These are phyloP conservation scores for Pristiophorus japonicus DNA, from an alignment of 2,113 vertebrate species.

Conservation along the genomic window DNA sequence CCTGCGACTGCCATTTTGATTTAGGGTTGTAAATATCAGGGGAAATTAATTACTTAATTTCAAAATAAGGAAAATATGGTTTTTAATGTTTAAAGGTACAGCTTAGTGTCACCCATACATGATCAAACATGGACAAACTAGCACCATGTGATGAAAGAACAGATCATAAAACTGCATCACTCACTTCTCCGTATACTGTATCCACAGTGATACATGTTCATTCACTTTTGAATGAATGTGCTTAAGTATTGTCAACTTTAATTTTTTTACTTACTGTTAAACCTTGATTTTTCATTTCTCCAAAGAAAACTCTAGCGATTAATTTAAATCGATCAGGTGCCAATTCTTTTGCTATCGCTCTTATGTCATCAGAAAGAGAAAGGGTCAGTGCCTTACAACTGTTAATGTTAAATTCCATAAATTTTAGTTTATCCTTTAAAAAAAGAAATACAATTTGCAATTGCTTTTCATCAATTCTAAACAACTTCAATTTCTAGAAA, in stretches of 20 bases:
- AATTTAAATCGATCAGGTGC: slow-evolving; percentile 58
- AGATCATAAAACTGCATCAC: neutral
- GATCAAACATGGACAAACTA: neutral
- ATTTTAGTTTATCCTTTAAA: slow-evolving; percentile 53
- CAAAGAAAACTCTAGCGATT: slow-evolving; percentile 55
- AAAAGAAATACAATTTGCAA: slow-evolving; percentile 38
- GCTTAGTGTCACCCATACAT: neutral
- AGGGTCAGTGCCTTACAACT: slow-evolving; percentile 50
- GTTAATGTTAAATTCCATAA: slow-evolving; percentile 46
- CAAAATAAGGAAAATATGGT: neutral
- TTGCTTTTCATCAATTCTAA: slow-evolving; percentile 40
- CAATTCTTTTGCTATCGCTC: slow-evolving; percentile 54
- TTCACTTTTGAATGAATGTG: neutral
- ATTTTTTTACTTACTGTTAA: slow-evolving; percentile 53
- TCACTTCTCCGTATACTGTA: neutral
- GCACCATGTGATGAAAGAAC: neutral
- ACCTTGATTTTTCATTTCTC: slow-evolving; percentile 61
- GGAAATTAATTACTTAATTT: neutral
- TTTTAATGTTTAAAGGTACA: neutral
- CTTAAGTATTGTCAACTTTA: slow-evolving; percentile 8
- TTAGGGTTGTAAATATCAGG: too few species aligned
- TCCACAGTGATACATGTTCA: neutral
- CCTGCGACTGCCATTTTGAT: too few species aligned
- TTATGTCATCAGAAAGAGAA: slow-evolving; percentile 56
- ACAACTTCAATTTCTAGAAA: slow-evolving; percentile 29